Percentiles rank a stretch among this genome's conserved stretches.
These are phyloP conservation scores for zebrafish (Danio rerio) DNA, from an alignment of 2,113 vertebrate species.

Conservation along the genomic window DNA sequence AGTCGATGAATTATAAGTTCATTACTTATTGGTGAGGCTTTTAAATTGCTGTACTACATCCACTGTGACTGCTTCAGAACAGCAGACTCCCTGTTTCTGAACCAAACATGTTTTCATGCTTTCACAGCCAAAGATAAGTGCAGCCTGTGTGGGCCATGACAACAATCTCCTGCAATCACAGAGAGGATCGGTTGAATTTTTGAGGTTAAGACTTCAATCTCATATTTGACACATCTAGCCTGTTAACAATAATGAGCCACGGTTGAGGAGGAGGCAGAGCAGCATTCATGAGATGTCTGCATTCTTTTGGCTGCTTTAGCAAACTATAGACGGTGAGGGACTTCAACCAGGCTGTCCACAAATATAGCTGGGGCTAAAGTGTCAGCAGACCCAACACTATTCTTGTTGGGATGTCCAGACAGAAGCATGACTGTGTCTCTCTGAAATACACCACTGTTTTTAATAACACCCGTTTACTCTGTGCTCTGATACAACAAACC, in stretches of 20 bases:
- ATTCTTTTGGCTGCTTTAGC: conserved; percentile 13
- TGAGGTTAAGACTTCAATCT: conserved; percentile 13
- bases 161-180: conserved; percentile 18
- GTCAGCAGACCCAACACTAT: conserved; percentile 45
- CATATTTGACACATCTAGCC: conserved; percentile 10
- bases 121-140: conserved; percentile 27
- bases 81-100: background rate
- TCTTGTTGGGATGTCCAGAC: conserved; percentile 33
- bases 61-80: background rate
- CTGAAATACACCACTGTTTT: background rate
- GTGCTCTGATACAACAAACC: background rate
- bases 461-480: conserved; percentile 1
- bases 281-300: conserved; percentile 10
- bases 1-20: too few relatives aligned
- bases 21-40: too few relatives aligned
- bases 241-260: conserved; percentile 9
- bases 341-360: conserved; percentile 32
- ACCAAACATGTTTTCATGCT: conserved; percentile 13
- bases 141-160: background rate
- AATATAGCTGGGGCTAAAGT: conserved; percentile 49
- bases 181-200: conserved; percentile 2
- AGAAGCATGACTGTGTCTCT: background rate
- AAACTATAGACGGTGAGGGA: conserved; percentile 16
- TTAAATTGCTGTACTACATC: background rate
- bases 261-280: background rate